Conservation (phyloP, 2,888 invertebrate genomes). For the Idaea biselata region DNA sequence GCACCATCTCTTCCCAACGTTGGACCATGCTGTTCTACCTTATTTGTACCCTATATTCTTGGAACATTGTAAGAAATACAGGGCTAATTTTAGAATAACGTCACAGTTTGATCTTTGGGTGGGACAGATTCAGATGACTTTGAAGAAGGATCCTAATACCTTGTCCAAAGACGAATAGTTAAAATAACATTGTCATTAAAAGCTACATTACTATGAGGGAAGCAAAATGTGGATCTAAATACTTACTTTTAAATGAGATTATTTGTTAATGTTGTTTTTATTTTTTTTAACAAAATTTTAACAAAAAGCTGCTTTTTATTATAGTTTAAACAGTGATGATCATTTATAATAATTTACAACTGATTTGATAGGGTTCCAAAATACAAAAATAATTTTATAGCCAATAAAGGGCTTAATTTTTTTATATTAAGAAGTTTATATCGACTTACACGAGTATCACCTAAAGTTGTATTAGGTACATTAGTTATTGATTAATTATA, state of each 20-base stretch:
- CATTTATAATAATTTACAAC: too few species aligned
- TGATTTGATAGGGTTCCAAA: too few species aligned
- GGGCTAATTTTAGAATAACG: constrained; percentile 68
- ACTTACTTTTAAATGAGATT: neutral
- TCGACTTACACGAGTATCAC: too few species aligned
- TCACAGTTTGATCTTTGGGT: constrained; percentile 56
- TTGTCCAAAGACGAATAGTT: constrained; percentile 21
- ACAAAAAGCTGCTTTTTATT: too few species aligned
- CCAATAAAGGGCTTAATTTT: too few species aligned
- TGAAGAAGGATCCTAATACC: constrained; percentile 51
- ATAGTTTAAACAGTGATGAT: too few species aligned
- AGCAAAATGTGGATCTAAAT: neutral
- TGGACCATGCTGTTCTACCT: constrained; percentile 86
- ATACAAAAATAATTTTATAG: too few species aligned
- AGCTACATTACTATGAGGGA: neutral
- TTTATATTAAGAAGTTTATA: too few species aligned
- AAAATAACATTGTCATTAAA: neutral
- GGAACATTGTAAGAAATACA: constrained; percentile 82
- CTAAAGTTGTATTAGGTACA: too few species aligned
- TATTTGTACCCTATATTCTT: constrained; percentile 83
- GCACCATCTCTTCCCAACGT: constrained; percentile 89
- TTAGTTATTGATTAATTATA: too few species aligned
- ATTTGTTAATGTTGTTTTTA: too few species aligned
- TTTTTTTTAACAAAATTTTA: too few species aligned
- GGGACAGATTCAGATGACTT: constrained; percentile 55